Conservation (phyloP, 2,888 invertebrate genomes). For the Belgica antarctica region DNA sequence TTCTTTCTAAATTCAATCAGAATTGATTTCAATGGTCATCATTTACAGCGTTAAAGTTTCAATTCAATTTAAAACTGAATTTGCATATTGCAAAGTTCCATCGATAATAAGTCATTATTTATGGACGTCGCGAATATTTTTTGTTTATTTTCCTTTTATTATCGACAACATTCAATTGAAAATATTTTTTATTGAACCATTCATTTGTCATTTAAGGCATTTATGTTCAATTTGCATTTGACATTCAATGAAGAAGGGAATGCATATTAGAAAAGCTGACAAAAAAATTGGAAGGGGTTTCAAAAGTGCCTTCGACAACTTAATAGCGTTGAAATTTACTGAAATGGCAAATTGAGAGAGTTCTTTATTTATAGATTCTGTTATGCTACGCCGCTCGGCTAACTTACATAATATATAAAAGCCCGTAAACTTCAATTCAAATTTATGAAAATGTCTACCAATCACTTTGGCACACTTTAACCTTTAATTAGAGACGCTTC, state of each 20-base stretch:
- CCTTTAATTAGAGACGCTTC: constrained; percentile 15
- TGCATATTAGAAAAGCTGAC: not conserved
- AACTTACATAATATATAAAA: not conserved
- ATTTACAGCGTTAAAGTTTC: no score
- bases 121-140: not conserved
- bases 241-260: not conserved
- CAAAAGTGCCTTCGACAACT: not conserved
- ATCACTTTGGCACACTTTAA: constrained; percentile 15
- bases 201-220: constrained; percentile 28
- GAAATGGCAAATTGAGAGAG: constrained; percentile 19
- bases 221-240: constrained; percentile 18
- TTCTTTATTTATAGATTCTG: constrained; percentile 24
- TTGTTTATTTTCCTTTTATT: constrained; percentile 6
- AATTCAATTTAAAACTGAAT: not conserved
- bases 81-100: not conserved
- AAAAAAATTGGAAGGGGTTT: constrained; percentile 17
- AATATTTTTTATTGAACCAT: constrained; percentile 9
- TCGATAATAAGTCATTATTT: no score
- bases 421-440: constrained; percentile 1
- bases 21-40: no score
- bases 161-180: not conserved
- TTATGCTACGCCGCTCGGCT: not conserved
- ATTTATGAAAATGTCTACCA: constrained; percentile 16
- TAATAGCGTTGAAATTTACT: constrained; percentile 9
- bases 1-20: not conserved